Evolutionary conservation across 2,888 invertebrate species (phyloP), one percentile per base, ranked within the genome.

Genomic region (Limnephilus auricula): DNA sequence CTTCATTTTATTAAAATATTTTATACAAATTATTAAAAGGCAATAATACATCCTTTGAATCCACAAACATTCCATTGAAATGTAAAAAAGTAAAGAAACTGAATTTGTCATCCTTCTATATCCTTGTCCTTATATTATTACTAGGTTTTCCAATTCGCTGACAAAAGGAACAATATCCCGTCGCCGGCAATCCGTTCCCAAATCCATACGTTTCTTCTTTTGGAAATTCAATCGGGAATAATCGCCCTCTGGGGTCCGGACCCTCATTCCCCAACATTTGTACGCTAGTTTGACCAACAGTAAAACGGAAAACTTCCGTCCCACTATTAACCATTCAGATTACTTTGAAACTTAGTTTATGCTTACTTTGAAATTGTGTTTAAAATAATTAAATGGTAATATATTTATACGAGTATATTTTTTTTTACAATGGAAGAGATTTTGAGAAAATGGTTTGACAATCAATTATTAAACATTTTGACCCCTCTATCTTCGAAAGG

Each of bases 211-310:
- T 90, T 90, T 82, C 65, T 32, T 80, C 83, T 37, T 80, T 34
- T 31, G 83, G 84, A 90, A 90, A 90, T 90, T 90, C 90, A 83
- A 90, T 90, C 90, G 90, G 50, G 45, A 90, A 65, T 90, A 90
- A 90, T 90, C 90, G 90, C 45, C 40, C 90, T 18, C 90, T 25
- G 32, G 83, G 90, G 90, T n/a, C 10, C 45, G 9, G 15, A 50
- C 83, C 83, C 83, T 83, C 87, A 88, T 88, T 88, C 78, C 79
- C 87, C 37, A 32, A 34, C 87, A 88, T 88, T 87, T 88, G 87
- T 65, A 37, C 65, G 65, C 78, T 32, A 65, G 34, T 88, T 88
- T 79, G 87, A 79, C 87, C 87, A 88, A 88, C 78, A 78, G 65
- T 32, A 34, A 88, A 88, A 32, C 79, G 87, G 37, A 88, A 79